Conservation (phyloP, 2,797 vertebrate genomes). For the Anisognathus igniventris region DNA sequence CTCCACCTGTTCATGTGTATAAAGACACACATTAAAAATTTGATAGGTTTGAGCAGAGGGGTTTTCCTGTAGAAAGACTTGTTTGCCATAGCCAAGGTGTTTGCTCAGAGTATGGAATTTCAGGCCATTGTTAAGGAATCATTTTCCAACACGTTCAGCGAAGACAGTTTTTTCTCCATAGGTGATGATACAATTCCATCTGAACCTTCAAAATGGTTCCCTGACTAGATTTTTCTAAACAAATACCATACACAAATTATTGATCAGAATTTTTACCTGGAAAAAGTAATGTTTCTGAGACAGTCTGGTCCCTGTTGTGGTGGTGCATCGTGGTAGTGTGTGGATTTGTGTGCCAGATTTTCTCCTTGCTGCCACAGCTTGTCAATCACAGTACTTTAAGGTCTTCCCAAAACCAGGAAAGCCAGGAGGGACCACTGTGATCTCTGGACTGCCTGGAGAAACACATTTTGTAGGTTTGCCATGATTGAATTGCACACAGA, state of each 20-base stretch:
- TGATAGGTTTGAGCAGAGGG: not conserved
- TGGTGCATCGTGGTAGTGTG: fast-evolving
- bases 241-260: not conserved
- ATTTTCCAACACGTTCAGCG: not conserved
- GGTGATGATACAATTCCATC: not conserved
- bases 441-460: not conserved
- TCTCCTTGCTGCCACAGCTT: not conserved
- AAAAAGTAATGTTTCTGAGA: not conserved
- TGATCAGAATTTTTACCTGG: not conserved
- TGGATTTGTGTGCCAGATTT: not conserved
- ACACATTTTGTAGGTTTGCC: not conserved
- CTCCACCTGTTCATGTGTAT: not conserved
- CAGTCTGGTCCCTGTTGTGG: not conserved
- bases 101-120: not conserved
- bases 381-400: not conserved
- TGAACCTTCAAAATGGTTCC: not conserved
- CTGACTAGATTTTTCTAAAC: not conserved
- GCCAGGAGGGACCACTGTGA: not conserved
- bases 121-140: not conserved
- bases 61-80: not conserved
- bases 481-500: not conserved
- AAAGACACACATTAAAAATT: not conserved
- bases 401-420: not conserved
- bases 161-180: not conserved
- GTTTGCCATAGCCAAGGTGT: not conserved